Evolutionary conservation across 2,888 invertebrate genomes (phyloP).

Genomic region (Pteria penguin): DNA sequence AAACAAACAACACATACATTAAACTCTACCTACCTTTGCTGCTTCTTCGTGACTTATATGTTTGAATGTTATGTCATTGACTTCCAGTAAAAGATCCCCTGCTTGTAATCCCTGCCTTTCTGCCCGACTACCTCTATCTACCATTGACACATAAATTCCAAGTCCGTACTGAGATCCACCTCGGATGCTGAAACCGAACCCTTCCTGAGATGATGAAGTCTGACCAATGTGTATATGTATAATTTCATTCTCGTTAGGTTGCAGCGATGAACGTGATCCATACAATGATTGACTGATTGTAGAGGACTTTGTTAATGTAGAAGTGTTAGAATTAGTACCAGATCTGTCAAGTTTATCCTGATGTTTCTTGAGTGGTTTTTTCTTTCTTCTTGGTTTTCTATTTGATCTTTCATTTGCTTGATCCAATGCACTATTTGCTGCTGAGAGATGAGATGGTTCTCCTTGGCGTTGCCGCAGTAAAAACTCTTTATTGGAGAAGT

Average conservation of each 20-base stretch:
- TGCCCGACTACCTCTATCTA: slow-evolving; percentile 95
- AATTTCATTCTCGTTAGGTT: slow-evolving; percentile 37
- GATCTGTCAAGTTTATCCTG: not conserved
- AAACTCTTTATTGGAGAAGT: not conserved
- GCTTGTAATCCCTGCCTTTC: slow-evolving; percentile 87
- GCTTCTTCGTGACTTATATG: slow-evolving; percentile 75
- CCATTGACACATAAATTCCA: slow-evolving; percentile 96
- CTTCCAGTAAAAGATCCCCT: slow-evolving; percentile 96
- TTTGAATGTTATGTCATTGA: slow-evolving; percentile 92
- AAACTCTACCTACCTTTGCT: slow-evolving; percentile 64
- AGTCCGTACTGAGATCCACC: slow-evolving; percentile 96
- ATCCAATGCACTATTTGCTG: not conserved
- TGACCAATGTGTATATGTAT: slow-evolving; percentile 45
- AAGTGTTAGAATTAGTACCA: not conserved
- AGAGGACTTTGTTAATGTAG: not conserved
- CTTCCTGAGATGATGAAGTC: slow-evolving; percentile 47
- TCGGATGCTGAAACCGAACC: slow-evolving; percentile 96
- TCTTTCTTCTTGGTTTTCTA: not conserved
- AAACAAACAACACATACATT: not conserved
- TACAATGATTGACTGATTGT: not conserved
- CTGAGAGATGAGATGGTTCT: too few species aligned
- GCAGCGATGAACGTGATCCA: not conserved
- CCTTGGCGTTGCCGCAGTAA: not conserved
- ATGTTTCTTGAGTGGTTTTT: not conserved
- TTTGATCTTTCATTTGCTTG: not conserved